A percentile compares a stretch with the other conserved stretches of the same genome.
Conservation (phyloP, 23 tunicate species). For the Styela clava region DNA sequence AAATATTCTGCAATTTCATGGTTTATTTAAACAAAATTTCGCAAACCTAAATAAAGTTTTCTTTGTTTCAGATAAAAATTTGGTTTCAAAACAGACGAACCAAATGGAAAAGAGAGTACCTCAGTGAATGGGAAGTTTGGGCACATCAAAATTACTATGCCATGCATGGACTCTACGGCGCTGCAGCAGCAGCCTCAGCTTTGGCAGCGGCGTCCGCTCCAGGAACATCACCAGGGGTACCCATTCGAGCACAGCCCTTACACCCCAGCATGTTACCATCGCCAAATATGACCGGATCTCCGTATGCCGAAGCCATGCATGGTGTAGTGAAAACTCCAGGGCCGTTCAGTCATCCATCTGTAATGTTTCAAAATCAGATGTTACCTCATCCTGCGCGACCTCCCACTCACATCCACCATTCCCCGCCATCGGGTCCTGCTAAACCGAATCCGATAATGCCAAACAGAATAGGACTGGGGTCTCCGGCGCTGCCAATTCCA, state of each 20-base stretch:
- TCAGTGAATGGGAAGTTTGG: constrained; percentile 99
- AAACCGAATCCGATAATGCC: constrained; percentile 15
- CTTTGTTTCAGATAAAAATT: constrained; percentile 92
- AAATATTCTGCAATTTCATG: not conserved
- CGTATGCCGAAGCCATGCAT: not conserved
- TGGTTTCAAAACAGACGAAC: constrained; percentile 99
- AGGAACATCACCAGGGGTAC: constrained; percentile 19
- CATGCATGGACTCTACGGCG: constrained; percentile 94
- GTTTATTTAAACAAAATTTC: not conserved
- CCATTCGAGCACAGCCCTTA: not conserved
- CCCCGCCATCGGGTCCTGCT: constrained; percentile 6
- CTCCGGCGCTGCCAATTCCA: not conserved
- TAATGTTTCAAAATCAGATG: not conserved
- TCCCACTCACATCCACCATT: constrained; percentile 16
- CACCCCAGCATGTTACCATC: constrained; percentile 17
- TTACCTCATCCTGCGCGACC: not conserved
- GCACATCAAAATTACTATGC: constrained; percentile 96
- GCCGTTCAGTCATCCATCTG: constrained; percentile 14
- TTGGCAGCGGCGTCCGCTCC: constrained; percentile 37
- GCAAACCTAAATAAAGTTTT: not conserved
- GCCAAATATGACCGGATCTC: constrained; percentile 4
- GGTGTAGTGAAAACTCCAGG: not conserved
- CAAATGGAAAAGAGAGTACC: constrained; percentile 97
- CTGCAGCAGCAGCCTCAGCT: constrained; percentile 70
- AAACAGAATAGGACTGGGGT: constrained; percentile 3